phyloP scores from a whole-genome alignment of 2,888 invertebrate genomes.

The Drosophila yooni region DNA sequence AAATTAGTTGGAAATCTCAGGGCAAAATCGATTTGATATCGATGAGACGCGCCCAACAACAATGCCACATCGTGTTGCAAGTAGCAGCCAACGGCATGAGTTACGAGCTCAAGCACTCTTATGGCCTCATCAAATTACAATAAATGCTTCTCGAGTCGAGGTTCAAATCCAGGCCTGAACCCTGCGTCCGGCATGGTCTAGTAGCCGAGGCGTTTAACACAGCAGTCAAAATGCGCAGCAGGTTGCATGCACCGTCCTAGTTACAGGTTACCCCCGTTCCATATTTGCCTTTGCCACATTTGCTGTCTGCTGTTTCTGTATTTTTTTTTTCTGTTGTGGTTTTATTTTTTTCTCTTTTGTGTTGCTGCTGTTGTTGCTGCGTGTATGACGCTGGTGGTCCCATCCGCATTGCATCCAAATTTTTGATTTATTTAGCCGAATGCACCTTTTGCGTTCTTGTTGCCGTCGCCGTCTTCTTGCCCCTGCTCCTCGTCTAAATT shows the following conservation, averaged over 20 bases:
- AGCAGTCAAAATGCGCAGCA: conserved; percentile 67
- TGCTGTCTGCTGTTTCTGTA: conserved; percentile 36
- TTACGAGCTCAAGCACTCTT: conserved; percentile 65
- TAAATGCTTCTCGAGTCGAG: conserved; percentile 14
- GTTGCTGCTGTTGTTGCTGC: conserved; percentile 42
- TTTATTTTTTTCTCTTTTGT: conserved; percentile 20
- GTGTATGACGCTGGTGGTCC: conserved; percentile 74
- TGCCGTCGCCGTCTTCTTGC: conserved; percentile 3
- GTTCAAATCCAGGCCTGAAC: not conserved
- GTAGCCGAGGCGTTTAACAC: conserved; percentile 51
- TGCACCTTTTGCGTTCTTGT: conserved; percentile 57
- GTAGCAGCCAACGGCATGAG: conserved; percentile 59
- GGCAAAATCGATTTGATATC: conserved; percentile 77
- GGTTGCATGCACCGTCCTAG: conserved; percentile 49
- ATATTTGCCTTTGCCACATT: conserved; percentile 31
- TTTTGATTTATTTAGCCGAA: conserved; percentile 72
- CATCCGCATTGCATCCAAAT: conserved; percentile 58
- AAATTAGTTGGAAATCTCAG: conserved; percentile 66
- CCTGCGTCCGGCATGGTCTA: not conserved
- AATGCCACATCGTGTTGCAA: conserved; percentile 48
- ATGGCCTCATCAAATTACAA: conserved; percentile 56
- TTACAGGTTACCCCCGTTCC: conserved; percentile 14
- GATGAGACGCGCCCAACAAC: conserved; percentile 49
- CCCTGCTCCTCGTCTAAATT: conserved; percentile 57
- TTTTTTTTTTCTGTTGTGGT: conserved; percentile 17